phyloP scores from a whole-genome alignment of 2,888 invertebrate genomes.

The Cylindroiulus punctatus region DNA sequence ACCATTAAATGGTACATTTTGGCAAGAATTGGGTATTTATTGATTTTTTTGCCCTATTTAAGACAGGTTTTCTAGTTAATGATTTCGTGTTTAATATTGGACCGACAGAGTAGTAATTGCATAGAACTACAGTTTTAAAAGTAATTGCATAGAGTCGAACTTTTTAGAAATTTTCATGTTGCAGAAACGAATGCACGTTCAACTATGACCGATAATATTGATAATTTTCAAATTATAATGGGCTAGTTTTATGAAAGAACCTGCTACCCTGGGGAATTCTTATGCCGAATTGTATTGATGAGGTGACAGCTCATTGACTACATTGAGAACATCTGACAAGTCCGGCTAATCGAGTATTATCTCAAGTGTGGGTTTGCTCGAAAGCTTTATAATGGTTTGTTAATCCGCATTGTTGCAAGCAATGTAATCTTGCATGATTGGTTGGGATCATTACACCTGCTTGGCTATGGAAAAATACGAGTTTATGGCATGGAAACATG shows the following conservation, averaged over 20 bases:
- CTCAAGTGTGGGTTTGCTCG: background rate
- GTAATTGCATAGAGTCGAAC: background rate
- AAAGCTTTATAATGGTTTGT: no score
- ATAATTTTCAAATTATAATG: background rate
- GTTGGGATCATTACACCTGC: no score
- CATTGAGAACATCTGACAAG: background rate
- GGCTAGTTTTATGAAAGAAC: background rate
- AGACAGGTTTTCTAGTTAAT: background rate
- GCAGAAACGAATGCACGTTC: background rate
- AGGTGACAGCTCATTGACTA: background rate
- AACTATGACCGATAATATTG: background rate
- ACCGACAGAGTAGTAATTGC: background rate
- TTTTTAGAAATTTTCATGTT: background rate
- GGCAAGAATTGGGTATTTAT: constrained; percentile 1
- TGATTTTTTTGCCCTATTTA: constrained; percentile 19
- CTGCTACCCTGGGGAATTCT: background rate
- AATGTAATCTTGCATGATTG: no score
- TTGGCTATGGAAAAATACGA: no score
- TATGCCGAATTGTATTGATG: background rate
- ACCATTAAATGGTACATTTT: background rate
- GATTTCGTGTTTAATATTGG: constrained; percentile 19
- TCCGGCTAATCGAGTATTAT: no score
- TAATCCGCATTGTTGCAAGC: no score
- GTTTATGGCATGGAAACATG: no score
- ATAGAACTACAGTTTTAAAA: background rate